Base-by-base conservation (phyloP, 2,113 vertebrate genomes). In the Rallus limicola region DNA sequence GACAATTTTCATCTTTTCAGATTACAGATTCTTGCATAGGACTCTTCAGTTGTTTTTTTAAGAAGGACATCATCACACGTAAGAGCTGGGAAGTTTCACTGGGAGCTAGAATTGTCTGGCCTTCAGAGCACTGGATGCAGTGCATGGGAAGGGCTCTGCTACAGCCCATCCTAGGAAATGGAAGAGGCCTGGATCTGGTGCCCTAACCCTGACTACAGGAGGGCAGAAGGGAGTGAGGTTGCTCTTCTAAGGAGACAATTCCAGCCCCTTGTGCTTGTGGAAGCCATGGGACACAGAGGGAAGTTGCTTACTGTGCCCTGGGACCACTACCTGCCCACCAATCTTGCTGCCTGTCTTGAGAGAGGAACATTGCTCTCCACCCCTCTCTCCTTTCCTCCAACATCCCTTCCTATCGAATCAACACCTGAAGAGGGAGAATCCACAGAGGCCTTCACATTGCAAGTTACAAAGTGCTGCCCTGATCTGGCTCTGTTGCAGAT, bases 1-100 rank as follows among this genome's bases (percentile, higher is more conserved):
- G 34, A 82, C 75, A 71, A 83, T 91, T 86, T 79, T 82, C 24
- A 75, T 92, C 29, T 74, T 95, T 70, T 63, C 55, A 34, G 36
- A 20, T 74, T 26, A 55, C 20, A 31, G 42, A 40, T 72, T 36
- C 31, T 76, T 53, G 55, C 48, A 72, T 7, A 42, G 85, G 17
- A n/a, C 18, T 48, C 33, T 52, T 64, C 6, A 28, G 2, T 13
- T 71, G 11, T 36, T 63, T 56, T 78, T 78, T 62, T 26, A 5
- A 34, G 16, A 33, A 56, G 28, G 20, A n/a, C 5, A 62, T 12
- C 10, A 55, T 71, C 25, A 46, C 42, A 13, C 48, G 6, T 52
- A 70, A 50, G 69, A 84, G 25, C 15, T 87, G 77, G 23, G 20
- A 78, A 38, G 15, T 75, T 63, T 64, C 23, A 3, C 8, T 68